phyloP scores from a whole-genome alignment of 2,888 invertebrate species.

The Euzophera pinguis region DNA sequence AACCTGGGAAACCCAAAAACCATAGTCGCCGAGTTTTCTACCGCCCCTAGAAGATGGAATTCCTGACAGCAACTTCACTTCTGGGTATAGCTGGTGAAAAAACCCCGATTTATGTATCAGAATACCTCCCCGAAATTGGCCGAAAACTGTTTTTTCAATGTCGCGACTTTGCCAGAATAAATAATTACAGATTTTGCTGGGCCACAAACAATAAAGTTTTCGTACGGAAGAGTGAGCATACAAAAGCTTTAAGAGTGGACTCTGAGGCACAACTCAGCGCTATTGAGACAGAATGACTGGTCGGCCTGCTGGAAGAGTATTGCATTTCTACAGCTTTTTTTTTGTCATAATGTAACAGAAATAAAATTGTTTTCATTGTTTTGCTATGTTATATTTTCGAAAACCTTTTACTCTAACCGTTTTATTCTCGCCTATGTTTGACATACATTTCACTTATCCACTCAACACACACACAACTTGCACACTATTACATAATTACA shows the following conservation, averaged over 20 bases:
- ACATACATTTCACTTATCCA: no score
- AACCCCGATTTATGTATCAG: neutral
- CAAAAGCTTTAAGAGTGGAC: neutral
- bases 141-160: neutral
- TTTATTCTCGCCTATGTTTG: no score
- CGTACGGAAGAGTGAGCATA: neutral
- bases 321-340: no score
- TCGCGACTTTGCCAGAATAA: neutral
- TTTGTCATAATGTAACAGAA: no score
- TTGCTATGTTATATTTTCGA: no score
- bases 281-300: neutral
- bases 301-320: no score
- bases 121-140: neutral
- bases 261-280: neutral
- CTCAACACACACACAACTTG: no score
- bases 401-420: no score
- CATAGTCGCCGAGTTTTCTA: neutral
- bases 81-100: neutral
- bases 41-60: neutral
- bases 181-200: slow-evolving; percentile 1
- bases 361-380: no score
- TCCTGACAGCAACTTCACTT: neutral
- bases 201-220: neutral
- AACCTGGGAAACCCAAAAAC: neutral
- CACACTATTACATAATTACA: no score